A percentile compares a stretch with the other conserved stretches of the same genome.
Evolutionary conservation across 2,888 invertebrate species (phyloP).

Genomic region (Oscheius myriophilus): DNA sequence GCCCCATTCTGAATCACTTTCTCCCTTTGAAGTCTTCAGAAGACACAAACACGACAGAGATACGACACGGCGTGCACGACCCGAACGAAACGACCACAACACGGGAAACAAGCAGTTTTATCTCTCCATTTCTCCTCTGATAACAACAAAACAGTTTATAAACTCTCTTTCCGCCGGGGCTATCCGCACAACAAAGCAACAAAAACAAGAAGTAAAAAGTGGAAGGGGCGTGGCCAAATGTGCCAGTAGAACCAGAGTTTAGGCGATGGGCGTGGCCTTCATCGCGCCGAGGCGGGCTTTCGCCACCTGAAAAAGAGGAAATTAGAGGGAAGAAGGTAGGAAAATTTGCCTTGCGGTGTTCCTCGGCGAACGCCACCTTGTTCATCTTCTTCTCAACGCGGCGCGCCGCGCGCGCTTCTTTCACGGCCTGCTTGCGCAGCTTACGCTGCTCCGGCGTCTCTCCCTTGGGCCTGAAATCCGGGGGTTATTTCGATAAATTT

Average conservation of each 20-base stretch:
- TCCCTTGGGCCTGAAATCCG: constrained; percentile 77
- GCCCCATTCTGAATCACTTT: constrained; percentile 1
- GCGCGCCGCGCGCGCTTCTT: constrained; percentile 78
- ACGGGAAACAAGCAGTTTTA: too few relatives aligned
- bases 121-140: too few relatives aligned
- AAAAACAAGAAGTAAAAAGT: constrained; percentile 12
- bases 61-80: constrained; percentile 20
- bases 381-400: constrained; percentile 65
- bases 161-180: too few relatives aligned
- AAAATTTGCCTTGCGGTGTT: constrained; percentile 38
- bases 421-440: constrained; percentile 83
- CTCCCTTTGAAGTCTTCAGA: neutral
- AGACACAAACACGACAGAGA: neutral
- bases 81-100: neutral
- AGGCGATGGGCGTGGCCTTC: constrained; percentile 36
- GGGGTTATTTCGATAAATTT: too few relatives aligned
- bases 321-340: neutral
- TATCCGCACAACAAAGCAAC: constrained; percentile 19
- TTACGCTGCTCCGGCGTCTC: constrained; percentile 85
- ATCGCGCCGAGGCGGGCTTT: constrained; percentile 49
- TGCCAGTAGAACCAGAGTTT: neutral
- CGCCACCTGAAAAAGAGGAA: constrained; percentile 34
- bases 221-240: neutral
- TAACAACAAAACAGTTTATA: neutral
- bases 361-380: constrained; percentile 52